phyloP scores from a whole-genome alignment of 2,888 invertebrate genomes.

The Oscheius sp. region DNA sequence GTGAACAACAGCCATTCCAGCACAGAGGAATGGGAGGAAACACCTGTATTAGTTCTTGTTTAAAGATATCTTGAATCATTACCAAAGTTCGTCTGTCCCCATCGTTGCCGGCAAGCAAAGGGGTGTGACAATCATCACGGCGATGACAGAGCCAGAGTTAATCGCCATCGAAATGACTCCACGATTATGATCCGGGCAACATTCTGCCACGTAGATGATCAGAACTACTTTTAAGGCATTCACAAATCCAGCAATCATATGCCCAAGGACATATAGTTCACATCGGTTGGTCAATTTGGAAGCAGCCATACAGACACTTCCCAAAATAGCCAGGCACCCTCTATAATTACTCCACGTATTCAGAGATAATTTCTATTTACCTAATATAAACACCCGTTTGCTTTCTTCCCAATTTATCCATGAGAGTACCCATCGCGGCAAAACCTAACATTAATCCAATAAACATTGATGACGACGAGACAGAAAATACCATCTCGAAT shows the following conservation, averaged over 20 bases:
- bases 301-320: constrained; percentile 55
- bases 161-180: constrained; percentile 62
- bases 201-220: constrained; percentile 66
- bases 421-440: constrained; percentile 57
- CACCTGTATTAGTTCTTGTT: constrained; percentile 37
- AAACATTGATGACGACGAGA: constrained; percentile 59
- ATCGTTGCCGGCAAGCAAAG: constrained; percentile 62
- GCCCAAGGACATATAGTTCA: constrained; percentile 64
- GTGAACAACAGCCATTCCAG: constrained; percentile 56
- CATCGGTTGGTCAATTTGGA: constrained; percentile 51
- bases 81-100: constrained; percentile 62
- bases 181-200: constrained; percentile 54
- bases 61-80: constrained; percentile 26
- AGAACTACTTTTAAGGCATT: constrained; percentile 57
- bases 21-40: constrained; percentile 46
- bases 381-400: constrained; percentile 58
- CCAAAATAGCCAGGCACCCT: constrained; percentile 58
- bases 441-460: constrained; percentile 63
- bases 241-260: constrained; percentile 60
- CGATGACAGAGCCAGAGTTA: constrained; percentile 60
- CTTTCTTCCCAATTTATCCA: constrained; percentile 64
- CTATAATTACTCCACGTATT: no score
- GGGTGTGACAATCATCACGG: constrained; percentile 55
- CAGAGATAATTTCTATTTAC: constrained; percentile 35
- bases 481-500: constrained; percentile 64